Base-by-base conservation (phyloP, 92 coral and sea anemone species). In the Plumapathes pennacea region DNA sequence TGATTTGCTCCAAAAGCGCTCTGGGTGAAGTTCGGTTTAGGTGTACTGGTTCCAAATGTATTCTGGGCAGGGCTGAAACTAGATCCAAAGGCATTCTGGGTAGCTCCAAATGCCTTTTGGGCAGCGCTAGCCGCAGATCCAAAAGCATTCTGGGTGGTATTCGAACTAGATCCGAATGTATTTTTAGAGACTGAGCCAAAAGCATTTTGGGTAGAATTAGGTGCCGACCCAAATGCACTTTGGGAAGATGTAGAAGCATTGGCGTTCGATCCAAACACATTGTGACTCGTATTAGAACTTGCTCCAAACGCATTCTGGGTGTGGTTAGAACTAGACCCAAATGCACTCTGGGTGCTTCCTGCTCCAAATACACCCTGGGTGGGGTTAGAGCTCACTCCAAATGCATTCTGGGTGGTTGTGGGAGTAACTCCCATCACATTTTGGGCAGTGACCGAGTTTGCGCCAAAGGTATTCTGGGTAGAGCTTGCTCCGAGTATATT, bases 61-160 rank as follows among this genome's bases (percentile, higher is more conserved):
- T 46, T 46, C 48, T 54, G 75, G 37, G 80, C 52, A 40, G 74
- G 3, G 14, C 56, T 40, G 23, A 57, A 39, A 6, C 80, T 64
- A 42, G 53, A 62, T 48, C 80, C 80, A 40, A 72, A 72, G 1
- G 54, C 63, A 62, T 38, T 72, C 34, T 72, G 72, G 39, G 71
- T 50, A 9, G 62, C 8, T 4, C 79, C 79, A 50, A 71, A 61
- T 2, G 47, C 46, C 17, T 19, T 50, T 32, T 58, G 77, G 23
- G 77, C 37, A 4, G 58, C 54, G n/a, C 13, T 50, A 18, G 48
- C 46, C 21, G 55, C 41, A 22, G 50, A 14, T 25, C 62, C 54
- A 32, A 67, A 67, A 2, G 27, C 4, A 26, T 42, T 57, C 5
- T 49, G 25, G 11, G 29, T 19, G 28, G 30, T 20, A 14, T 56